Evolutionary conservation across 2,888 invertebrate species (phyloP), one percentile per base, ranked within the genome.

Genomic region (Andrena bucephala): DNA sequence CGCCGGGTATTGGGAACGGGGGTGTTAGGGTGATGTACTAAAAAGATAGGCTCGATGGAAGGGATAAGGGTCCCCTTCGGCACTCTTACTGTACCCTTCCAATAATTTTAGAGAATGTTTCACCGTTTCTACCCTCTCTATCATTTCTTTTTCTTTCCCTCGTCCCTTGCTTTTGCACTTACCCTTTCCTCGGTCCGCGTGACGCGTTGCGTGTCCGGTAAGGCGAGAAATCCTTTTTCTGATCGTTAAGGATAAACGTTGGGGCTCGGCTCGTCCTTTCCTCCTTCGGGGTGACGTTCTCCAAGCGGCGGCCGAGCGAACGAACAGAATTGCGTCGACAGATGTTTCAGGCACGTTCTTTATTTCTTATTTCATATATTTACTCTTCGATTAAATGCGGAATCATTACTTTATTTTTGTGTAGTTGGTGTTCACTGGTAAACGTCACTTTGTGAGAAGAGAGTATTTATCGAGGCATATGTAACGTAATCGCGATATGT

Each of bases 11-110:
- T 62, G 57, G 79, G 66, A 60, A 31, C 16, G 65, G 81, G 79
- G 78, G 79, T 79, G 83, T 87, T 85, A 83, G 85, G 85, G 85
- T 81, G 87, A 88, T 88, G 84, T 70, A 77, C 87, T 86, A 88
- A 91, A 81, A 90, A 91, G 91, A 91, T 89, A 88, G 88, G 83
- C 74, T 66, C 77, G 59, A 31, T 68, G 83, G 79, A 88, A 78
- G 84, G 83, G 79, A 87, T 84, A 88, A 88, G 86, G 85, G 77
- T 85, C 75, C 81, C 84, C 84, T 70, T 77, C 65, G 84, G 81
- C 85, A 77, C 78, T 87, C 66, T 75, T 42, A 10, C 73, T 6
- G 57, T 77, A 77, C 80, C 77, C 84, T 85, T 84, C 73, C 76
- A 79, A 82, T 77, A 82, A 86, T 85, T 87, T 85, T 81, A 72